These are phyloP conservation scores for Takifugu rubripes DNA, from an alignment of 2,797 vertebrate genomes.

Conservation along the genomic window DNA sequence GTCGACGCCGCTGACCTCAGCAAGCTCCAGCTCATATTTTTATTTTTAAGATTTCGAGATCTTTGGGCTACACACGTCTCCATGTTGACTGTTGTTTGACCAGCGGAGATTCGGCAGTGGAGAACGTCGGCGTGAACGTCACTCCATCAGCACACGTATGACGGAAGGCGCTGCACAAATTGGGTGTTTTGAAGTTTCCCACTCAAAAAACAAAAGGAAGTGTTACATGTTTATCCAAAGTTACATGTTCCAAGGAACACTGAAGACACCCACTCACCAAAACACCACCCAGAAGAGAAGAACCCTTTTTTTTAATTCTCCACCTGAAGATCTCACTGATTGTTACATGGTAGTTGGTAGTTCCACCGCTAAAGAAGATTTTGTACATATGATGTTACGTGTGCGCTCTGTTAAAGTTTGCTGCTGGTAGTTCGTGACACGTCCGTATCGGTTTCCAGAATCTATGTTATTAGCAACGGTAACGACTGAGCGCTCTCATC, in stretches of 20 bases:
- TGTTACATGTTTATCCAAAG: constrained; percentile 8
- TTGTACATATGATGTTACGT: constrained; percentile 52
- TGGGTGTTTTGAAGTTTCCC: constrained; percentile 31
- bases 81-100: constrained; percentile 21
- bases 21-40: constrained; percentile 24
- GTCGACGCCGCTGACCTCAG: constrained; percentile 5
- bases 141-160: constrained; percentile 15
- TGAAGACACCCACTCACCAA: constrained; percentile 5
- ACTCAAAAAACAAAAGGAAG: constrained; percentile 13
- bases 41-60: background rate
- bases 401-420: constrained; percentile 44
- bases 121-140: constrained; percentile 18
- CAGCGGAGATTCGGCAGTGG: constrained; percentile 5
- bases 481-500: constrained; percentile 38
- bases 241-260: constrained; percentile 2
- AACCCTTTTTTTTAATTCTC: constrained; percentile 4
- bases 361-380: constrained; percentile 40
- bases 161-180: constrained; percentile 25
- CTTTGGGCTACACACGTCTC: constrained; percentile 24
- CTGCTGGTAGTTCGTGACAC: constrained; percentile 57
- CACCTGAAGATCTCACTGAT: constrained; percentile 41
- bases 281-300: constrained; percentile 10
- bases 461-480: constrained; percentile 46
- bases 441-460: constrained; percentile 63
- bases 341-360: constrained; percentile 48